phyloP scores from a whole-genome alignment of 1,140 invertebrate species.

The Ganaspis sp. region DNA sequence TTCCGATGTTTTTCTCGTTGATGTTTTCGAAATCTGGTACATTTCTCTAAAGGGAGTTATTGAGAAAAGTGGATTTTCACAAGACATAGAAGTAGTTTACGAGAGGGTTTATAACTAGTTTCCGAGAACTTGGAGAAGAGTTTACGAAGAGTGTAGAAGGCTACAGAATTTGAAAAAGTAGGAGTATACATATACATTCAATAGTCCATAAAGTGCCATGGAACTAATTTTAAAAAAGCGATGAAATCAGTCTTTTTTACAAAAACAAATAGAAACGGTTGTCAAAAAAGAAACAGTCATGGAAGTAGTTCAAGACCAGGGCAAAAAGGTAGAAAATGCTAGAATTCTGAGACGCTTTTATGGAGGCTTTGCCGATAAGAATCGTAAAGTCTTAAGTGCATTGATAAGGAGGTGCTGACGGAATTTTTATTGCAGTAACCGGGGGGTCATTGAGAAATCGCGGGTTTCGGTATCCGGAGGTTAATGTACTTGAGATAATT shows the following conservation, averaged over 20 bases:
- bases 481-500: constrained; percentile 20
- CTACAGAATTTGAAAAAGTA: no score
- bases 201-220: no score
- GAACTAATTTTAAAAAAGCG: no score
- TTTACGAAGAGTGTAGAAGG: not conserved
- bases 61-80: not conserved
- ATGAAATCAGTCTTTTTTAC: no score
- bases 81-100: no score
- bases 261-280: no score
- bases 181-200: no score
- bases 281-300: no score
- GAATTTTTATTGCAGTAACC: constrained; percentile 2
- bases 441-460: constrained; percentile 3
- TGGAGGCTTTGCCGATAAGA: not conserved
- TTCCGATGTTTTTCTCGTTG: not conserved
- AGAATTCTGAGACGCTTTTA: not conserved
- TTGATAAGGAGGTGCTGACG: constrained; percentile 2
- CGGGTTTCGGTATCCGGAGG: not conserved
- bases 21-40: not conserved
- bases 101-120: not conserved
- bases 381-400: not conserved
- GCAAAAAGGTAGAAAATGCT: not conserved
- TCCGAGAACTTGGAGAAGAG: no score
- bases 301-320: no score
- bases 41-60: not conserved